Evolutionary conservation across 2,797 vertebrate species (phyloP), one percentile per base, ranked within the genome.

Genomic region (Sebastes matsubarae): DNA sequence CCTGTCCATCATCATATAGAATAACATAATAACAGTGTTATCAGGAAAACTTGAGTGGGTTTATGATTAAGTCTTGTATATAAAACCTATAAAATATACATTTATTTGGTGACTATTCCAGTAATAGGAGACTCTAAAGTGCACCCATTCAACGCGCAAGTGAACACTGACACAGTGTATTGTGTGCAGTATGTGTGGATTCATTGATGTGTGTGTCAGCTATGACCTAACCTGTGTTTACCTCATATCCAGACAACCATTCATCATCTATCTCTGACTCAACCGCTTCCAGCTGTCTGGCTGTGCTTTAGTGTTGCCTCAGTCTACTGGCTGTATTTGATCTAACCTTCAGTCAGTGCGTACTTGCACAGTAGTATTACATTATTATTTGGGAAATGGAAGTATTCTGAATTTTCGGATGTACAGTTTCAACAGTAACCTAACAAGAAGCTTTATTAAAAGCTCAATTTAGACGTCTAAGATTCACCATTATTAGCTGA

Each of bases 241-340:
- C 75, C 73, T 85, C 57, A 59, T 67, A 67, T 67, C 20, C 30
- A 68, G 52, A 69, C 34, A 29, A 25, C 70, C 64, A 50, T 75
- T 83, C 64, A 72, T 75, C 81, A 71, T 58, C 29, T 38, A 3
- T 18, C 52, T 77, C 79, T 68, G 63, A 57, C 30, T 81, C 73
- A 80, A 27, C 72, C 36, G 54, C 78, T 69, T 66, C 55, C 42
- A 58, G 73, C 42, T 77, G 80, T 30, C 64, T 72, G 54, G 6
- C 10, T 60, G 67, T 64, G 58, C 67, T 80, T 50, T 59, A 24
- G 29, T 54, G 29, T 70, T 34, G 69, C 65, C 55, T 68, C n/a
- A 38, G 27, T 75, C 72, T 75, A 34, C 50, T 76, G 57, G 57
- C 42, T 74, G 63, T 38, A 72, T 79, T 77, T 87, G 38, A 80